phyloP scores from a whole-genome alignment of 2,888 invertebrate species.

The Gymnocheta viridis region DNA sequence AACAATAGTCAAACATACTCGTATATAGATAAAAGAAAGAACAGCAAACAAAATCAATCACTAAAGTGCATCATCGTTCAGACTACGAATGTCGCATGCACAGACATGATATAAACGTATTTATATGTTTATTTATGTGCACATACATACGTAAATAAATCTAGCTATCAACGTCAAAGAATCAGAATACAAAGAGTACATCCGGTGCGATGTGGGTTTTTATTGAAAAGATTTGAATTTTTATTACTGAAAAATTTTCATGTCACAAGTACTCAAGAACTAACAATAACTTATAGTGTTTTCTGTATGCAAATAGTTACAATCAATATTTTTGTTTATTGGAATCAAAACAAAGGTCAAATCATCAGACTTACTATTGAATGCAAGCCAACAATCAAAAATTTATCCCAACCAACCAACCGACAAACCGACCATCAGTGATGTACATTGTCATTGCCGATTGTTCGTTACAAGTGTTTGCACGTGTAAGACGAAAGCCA shows the following conservation, averaged over 20 bases:
- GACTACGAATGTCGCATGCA: conserved; percentile 8
- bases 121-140: neutral
- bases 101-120: neutral
- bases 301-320: conserved; percentile 55
- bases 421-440: neutral
- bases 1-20: conserved; percentile 24
- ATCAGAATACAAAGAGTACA: conserved; percentile 11
- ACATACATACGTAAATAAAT: neutral
- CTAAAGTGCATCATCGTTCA: conserved; percentile 24
- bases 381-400: conserved; percentile 18
- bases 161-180: conserved; percentile 37
- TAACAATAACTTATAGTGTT: conserved; percentile 47
- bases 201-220: conserved; percentile 46
- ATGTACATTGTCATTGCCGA: conserved; percentile 27
- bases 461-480: conserved; percentile 22
- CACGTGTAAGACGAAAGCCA: neutral
- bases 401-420: neutral
- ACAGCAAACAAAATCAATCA: conserved; percentile 16
- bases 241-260: conserved; percentile 36
- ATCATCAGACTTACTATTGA: conserved; percentile 23
- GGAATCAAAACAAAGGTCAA: conserved; percentile 57
- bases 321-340: conserved; percentile 58
- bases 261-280: conserved; percentile 44
- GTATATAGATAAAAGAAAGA: conserved; percentile 5
- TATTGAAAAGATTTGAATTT: conserved; percentile 37